phyloP scores from a whole-genome alignment of 2,113 vertebrate species.

The Scalopus aquaticus region DNA sequence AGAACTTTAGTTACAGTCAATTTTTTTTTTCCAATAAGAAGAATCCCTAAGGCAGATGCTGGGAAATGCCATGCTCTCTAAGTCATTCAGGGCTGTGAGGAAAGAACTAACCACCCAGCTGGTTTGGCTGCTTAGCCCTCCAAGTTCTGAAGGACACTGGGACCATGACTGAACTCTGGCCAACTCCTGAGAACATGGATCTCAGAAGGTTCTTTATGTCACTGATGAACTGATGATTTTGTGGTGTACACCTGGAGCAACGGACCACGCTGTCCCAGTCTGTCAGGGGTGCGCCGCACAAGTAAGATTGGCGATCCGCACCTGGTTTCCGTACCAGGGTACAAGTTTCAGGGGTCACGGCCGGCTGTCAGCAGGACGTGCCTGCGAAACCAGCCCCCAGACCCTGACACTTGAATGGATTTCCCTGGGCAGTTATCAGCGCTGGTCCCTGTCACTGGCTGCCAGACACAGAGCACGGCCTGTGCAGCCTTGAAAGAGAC shows the following conservation, averaged over 20 bases:
- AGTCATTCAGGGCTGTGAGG: not conserved
- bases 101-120: not conserved
- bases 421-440: not conserved
- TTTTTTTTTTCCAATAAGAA: not conserved
- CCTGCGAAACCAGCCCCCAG: not conserved
- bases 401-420: not conserved
- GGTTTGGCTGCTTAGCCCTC: not conserved
- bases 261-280: constrained; percentile 20
- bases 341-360: not conserved
- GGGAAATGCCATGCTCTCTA: not conserved
- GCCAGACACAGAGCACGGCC: constrained; percentile 30
- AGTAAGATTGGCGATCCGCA: not conserved
- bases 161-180: not conserved
- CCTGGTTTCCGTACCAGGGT: constrained; percentile 28
- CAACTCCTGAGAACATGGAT: constrained; percentile 43
- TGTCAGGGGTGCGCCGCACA: constrained; percentile 27
- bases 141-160: not conserved
- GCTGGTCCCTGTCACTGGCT: constrained; percentile 19
- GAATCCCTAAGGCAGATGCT: not conserved
- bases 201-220: constrained; percentile 49
- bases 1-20: not conserved
- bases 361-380: not conserved
- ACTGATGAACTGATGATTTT: constrained; percentile 25
- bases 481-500: not conserved
- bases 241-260: constrained; percentile 33